These are phyloP conservation scores for Gephyroberyx darwinii DNA, from an alignment of 2,797 vertebrate genomes.

Conservation along the genomic window DNA sequence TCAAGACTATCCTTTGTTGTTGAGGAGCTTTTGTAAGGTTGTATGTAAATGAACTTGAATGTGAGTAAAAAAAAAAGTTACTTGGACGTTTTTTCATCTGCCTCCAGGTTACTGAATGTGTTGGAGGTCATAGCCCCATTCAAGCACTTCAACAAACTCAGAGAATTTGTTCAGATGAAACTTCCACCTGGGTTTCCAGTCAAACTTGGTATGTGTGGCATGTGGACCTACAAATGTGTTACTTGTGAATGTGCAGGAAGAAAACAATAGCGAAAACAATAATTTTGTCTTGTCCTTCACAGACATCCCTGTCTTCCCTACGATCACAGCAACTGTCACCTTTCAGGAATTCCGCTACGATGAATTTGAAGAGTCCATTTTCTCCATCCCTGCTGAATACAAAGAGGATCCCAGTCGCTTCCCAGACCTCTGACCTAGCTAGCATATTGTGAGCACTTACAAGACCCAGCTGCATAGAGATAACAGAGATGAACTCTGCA, in stretches of 20 bases:
- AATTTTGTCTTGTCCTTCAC: slow-evolving; percentile 25
- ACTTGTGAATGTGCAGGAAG: slow-evolving; percentile 1
- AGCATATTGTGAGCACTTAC: not conserved
- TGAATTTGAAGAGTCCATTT: slow-evolving; percentile 90
- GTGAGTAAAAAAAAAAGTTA: not conserved
- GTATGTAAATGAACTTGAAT: not conserved
- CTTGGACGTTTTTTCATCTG: slow-evolving; percentile 15
- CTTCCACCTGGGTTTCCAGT: slow-evolving; percentile 97
- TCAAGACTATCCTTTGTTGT: slow-evolving; percentile 5
- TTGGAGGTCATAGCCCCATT: slow-evolving; percentile 97
- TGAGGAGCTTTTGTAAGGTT: not conserved
- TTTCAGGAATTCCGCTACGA: slow-evolving; percentile 97
- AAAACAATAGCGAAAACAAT: not conserved
- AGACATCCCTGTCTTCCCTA: slow-evolving; percentile 96
- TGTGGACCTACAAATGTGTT: not conserved
- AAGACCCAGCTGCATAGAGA: not conserved
- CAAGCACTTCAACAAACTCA: slow-evolving; percentile 99
- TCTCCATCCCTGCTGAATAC: slow-evolving; percentile 90
- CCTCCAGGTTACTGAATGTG: slow-evolving; percentile 92
- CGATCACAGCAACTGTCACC: slow-evolving; percentile 98
- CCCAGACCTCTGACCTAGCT: slow-evolving; percentile 87
- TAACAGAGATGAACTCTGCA: slow-evolving; percentile 8
- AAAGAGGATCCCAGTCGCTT: slow-evolving; percentile 97
- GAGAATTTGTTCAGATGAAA: slow-evolving; percentile 99
- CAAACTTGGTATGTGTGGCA: slow-evolving; percentile 87